Evolutionary conservation across 2,888 invertebrate genomes (phyloP).

Genomic region (Standfussiana lucernea): DNA sequence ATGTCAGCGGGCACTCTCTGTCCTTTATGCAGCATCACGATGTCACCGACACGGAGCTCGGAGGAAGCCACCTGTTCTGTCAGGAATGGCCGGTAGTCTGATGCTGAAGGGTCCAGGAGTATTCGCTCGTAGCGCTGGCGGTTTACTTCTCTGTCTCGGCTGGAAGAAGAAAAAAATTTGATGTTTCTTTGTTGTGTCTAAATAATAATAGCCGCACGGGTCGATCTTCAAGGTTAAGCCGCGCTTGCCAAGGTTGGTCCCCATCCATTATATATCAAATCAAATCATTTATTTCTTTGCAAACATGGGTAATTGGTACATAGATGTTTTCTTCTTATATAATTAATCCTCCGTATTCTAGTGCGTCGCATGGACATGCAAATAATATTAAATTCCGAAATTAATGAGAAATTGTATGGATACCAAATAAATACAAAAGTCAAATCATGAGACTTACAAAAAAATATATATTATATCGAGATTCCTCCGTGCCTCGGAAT

Average conservation of each 20-base stretch:
- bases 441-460: no score
- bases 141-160: slow-evolving; percentile 98
- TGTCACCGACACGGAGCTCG: slow-evolving; percentile 94
- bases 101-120: slow-evolving; percentile 89
- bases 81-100: slow-evolving; percentile 87
- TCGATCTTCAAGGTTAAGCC: not conserved
- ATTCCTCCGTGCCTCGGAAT: not conserved
- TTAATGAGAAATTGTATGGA: no score
- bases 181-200: not conserved
- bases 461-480: no score
- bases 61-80: slow-evolving; percentile 96
- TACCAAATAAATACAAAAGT: no score
- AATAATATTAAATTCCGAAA: no score
- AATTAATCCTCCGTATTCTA: no score
- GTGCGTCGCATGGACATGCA: no score
- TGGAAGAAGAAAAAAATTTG: not conserved
- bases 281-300: no score
- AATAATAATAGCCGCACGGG: not conserved
- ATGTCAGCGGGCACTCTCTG: slow-evolving; percentile 99
- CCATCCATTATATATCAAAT: not conserved
- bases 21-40: slow-evolving; percentile 97
- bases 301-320: no score
- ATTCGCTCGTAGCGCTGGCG: slow-evolving; percentile 97
- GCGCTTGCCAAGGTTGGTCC: not conserved
- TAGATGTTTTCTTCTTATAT: no score